These are phyloP conservation scores for Pachycephala philippinensis DNA, from an alignment of 2,113 vertebrate species.

Conservation along the genomic window DNA sequence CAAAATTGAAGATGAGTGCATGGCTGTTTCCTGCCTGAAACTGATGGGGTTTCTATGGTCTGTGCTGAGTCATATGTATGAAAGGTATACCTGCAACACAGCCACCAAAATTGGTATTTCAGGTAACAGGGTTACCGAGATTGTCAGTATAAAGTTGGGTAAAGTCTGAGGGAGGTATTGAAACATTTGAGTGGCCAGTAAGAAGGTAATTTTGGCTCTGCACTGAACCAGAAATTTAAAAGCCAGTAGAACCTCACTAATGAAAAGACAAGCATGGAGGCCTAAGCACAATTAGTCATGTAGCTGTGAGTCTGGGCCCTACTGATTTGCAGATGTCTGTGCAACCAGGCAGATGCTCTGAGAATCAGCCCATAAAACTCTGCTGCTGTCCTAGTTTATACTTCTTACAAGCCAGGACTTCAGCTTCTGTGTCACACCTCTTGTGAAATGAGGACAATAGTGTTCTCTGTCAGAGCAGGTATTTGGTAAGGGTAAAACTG, in stretches of 20 bases:
- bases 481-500: not conserved
- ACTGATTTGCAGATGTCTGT: not conserved
- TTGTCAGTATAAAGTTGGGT: not conserved
- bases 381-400: not conserved
- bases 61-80: not conserved
- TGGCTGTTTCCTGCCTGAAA: not conserved
- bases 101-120: not conserved
- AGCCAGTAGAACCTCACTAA: not conserved
- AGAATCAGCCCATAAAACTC: not conserved
- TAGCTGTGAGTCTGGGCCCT: not conserved
- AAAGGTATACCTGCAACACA: not conserved
- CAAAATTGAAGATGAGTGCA: not conserved
- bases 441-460: not conserved
- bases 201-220: not conserved
- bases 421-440: not conserved
- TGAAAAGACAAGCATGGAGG: not conserved
- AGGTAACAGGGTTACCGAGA: not conserved
- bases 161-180: not conserved
- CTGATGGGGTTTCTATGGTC: not conserved
- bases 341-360: not conserved
- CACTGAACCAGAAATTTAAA: not conserved
- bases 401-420: not conserved
- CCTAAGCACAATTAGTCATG: not conserved
- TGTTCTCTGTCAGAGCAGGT: not conserved
- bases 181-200: not conserved